Percentiles rank a stretch among this genome's conserved stretches.
Evolutionary conservation across 2,797 vertebrate species (phyloP).

Genomic region (Argya squamiceps): DNA sequence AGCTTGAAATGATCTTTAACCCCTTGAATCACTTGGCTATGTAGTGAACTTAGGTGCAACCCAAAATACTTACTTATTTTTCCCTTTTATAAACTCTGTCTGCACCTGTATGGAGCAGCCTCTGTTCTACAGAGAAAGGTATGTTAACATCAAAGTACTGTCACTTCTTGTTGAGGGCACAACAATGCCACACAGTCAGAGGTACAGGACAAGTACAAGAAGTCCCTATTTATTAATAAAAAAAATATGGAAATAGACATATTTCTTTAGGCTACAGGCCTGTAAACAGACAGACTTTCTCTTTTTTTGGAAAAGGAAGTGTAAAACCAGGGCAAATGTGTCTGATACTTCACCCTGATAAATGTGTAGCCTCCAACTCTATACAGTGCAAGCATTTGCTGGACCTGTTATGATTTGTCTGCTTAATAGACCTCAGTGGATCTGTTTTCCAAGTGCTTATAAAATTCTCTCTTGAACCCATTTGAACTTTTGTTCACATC

Average conservation of each 20-base stretch:
- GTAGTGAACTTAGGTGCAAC: background rate
- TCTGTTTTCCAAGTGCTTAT: background rate
- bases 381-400: background rate
- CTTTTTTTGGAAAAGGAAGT: background rate
- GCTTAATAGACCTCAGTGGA: background rate
- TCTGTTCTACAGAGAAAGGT: background rate
- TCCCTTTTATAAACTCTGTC: background rate
- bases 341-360: background rate
- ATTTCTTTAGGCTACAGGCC: background rate
- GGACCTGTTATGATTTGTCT: background rate
- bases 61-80: background rate
- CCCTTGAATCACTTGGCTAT: background rate
- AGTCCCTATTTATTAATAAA: background rate
- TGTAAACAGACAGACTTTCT: background rate
- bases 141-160: background rate
- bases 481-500: background rate
- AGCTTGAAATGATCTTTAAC: background rate
- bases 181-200: background rate
- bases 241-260: background rate
- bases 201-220: background rate
- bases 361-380: background rate
- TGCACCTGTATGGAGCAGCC: background rate
- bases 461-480: background rate
- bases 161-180: background rate
- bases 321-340: background rate